Percentiles rank a stretch among this genome's conserved stretches.
Conservation (phyloP, 2,888 invertebrate genomes). For the Pristionchus exspectatus region DNA sequence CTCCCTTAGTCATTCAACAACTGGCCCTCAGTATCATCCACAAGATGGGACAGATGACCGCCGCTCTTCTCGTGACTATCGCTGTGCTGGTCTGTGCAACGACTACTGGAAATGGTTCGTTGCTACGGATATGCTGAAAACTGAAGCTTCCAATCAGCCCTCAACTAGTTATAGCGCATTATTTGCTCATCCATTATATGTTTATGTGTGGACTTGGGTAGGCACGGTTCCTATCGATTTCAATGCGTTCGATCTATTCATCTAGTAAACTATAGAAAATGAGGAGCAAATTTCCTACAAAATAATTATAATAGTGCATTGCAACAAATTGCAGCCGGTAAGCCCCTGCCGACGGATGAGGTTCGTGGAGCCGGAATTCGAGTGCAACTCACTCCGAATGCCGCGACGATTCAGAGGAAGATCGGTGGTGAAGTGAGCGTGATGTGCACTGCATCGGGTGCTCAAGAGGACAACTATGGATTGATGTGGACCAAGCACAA, state of each 20-base stretch:
- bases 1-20: slow-evolving; percentile 44
- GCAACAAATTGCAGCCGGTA: background rate
- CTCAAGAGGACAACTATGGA: slow-evolving; percentile 59
- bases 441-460: slow-evolving; percentile 62
- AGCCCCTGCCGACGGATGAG: background rate
- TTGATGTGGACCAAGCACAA: slow-evolving; percentile 66
- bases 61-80: background rate
- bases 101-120: background rate
- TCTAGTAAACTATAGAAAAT: too few relatives aligned
- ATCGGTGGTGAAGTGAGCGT: slow-evolving; percentile 64
- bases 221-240: too few relatives aligned
- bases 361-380: background rate
- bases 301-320: background rate
- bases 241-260: too few relatives aligned
- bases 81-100: background rate
- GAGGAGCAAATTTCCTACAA: too few relatives aligned
- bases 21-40: slow-evolving; percentile 48
- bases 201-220: too few relatives aligned
- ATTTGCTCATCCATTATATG: too few relatives aligned
- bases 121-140: too few relatives aligned
- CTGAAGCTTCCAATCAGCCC: too few relatives aligned
- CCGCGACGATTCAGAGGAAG: slow-evolving; percentile 64
- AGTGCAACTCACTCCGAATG: slow-evolving; percentile 61
- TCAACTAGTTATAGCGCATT: too few relatives aligned
- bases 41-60: slow-evolving; percentile 40